These are phyloP conservation scores for Drosophila setosimentum DNA, from an alignment of 2,888 invertebrate genomes.

Conservation along the genomic window DNA sequence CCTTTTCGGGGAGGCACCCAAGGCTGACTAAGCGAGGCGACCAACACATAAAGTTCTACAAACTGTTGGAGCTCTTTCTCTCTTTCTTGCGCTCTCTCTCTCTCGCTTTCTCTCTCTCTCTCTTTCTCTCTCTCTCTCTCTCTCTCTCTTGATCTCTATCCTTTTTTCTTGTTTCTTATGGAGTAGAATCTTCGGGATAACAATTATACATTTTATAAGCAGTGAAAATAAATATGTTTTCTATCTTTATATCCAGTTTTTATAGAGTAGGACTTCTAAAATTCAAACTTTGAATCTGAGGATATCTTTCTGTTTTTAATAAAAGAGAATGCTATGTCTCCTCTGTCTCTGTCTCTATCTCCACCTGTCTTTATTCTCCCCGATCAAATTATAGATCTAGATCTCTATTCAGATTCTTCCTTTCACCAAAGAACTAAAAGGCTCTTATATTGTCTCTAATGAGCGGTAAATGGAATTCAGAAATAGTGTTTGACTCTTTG, in stretches of 20 bases:
- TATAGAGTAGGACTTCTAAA: no score
- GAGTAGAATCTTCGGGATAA: background rate
- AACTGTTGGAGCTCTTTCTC: background rate
- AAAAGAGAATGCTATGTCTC: background rate
- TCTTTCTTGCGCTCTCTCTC: background rate
- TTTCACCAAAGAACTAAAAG: background rate
- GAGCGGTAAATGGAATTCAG: background rate
- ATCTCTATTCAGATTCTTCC: background rate
- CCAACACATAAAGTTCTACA: background rate
- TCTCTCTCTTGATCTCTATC: background rate
- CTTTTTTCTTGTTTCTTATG: background rate
- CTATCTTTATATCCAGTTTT: no score
- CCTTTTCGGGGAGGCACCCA: background rate
- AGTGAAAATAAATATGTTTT: no score
- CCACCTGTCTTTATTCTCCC: background rate
- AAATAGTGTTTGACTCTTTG: background rate
- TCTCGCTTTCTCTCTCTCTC: background rate
- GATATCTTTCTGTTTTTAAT: background rate
- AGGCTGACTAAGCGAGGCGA: conserved; percentile 9
- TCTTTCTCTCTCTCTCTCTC: background rate
- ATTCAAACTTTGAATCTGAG: background rate
- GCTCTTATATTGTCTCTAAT: background rate
- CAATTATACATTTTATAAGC: background rate
- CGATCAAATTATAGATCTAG: background rate
- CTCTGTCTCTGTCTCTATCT: background rate